These are phyloP conservation scores for Drosophila maculinotata DNA, from an alignment of 2,888 invertebrate species.

Conservation along the genomic window DNA sequence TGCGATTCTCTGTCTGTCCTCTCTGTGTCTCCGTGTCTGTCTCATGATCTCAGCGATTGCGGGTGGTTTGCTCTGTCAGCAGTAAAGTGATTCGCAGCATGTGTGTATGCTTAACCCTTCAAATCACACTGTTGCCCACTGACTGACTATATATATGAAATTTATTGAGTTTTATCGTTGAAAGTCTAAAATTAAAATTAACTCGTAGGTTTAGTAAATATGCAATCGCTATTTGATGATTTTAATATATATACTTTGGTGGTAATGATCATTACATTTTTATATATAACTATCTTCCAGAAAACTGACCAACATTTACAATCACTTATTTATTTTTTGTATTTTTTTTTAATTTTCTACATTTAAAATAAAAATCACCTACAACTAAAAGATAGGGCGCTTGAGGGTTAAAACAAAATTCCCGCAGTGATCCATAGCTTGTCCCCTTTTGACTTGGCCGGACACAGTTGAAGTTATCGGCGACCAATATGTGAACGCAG, in stretches of 20 bases:
- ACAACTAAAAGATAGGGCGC: background rate
- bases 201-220: background rate
- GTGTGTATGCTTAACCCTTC: background rate
- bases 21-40: background rate
- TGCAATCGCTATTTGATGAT: background rate
- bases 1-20: constrained; percentile 13
- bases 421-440: constrained; percentile 30
- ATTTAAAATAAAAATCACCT: background rate
- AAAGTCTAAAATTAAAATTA: background rate
- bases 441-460: background rate
- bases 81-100: constrained; percentile 27
- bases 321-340: too few species aligned
- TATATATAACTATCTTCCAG: too few species aligned
- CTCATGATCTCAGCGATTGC: background rate
- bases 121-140: too few species aligned
- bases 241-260: too few species aligned
- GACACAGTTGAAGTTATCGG: constrained; percentile 16
- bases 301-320: too few species aligned
- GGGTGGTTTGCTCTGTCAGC: constrained; percentile 35
- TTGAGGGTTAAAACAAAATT: constrained; percentile 12
- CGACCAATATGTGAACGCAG: constrained; percentile 18
- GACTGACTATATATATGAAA: too few species aligned
- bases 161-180: background rate
- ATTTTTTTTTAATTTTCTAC: too few species aligned
- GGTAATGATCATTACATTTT: too few species aligned